Conservation (phyloP, 2,113 vertebrate genomes). For the Pedionomus torquatus region DNA sequence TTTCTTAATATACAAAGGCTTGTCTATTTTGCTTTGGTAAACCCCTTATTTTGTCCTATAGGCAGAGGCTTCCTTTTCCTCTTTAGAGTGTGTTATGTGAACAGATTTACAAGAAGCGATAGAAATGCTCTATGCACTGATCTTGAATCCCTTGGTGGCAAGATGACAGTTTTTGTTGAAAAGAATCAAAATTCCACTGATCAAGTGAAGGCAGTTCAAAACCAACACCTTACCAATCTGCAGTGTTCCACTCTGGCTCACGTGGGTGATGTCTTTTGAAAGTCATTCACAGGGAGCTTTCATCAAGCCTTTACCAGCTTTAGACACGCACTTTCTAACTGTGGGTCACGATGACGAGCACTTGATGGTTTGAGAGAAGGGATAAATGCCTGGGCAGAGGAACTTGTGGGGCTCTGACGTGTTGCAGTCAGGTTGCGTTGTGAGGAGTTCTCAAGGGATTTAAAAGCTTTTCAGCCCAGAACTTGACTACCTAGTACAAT, state of each 20-base stretch:
- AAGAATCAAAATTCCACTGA: conserved; percentile 38
- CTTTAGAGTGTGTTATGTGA: conserved; percentile 68
- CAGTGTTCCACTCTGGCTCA: conserved; percentile 44
- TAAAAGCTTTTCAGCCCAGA: conserved; percentile 39
- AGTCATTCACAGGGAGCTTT: conserved; percentile 70
- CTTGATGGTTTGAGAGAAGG: conserved; percentile 68
- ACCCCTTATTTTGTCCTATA: conserved; percentile 63
- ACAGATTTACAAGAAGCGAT: conserved; percentile 63
- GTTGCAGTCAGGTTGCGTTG: conserved; percentile 60
- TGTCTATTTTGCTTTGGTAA: conserved; percentile 64
- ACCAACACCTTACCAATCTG: neutral
- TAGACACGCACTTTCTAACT: conserved; percentile 61
- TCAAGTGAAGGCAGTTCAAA: conserved; percentile 38
- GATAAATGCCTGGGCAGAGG: conserved; percentile 54
- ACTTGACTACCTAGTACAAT: conserved; percentile 17
- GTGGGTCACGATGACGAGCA: conserved; percentile 59
- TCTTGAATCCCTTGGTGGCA: conserved; percentile 61
- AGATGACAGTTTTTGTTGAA: conserved; percentile 51
- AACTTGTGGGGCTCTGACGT: conserved; percentile 56
- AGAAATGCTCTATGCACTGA: conserved; percentile 64
- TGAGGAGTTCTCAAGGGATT: conserved; percentile 47
- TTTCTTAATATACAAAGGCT: conserved; percentile 59
- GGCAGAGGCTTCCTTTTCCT: conserved; percentile 69
- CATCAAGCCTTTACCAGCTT: conserved; percentile 64
- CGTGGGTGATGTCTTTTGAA: conserved; percentile 65